Percentiles rank a stretch among this genome's conserved stretches.
Evolutionary conservation across 2,797 vertebrate species (phyloP).

Genomic region (Channallabes apus): DNA sequence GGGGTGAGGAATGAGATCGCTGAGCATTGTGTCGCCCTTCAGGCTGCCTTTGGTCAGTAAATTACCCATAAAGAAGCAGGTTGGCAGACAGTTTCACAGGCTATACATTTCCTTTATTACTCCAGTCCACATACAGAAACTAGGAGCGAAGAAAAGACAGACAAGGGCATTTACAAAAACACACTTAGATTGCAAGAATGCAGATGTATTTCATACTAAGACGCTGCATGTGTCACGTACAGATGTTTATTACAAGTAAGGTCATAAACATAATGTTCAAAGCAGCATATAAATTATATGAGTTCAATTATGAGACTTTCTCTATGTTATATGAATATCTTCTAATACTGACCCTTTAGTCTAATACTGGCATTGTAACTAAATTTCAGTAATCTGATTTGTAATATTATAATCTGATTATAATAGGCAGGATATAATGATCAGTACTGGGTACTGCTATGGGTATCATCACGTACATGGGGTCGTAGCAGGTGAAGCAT

Average conservation of each 20-base stretch:
- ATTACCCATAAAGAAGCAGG: constrained; percentile 65
- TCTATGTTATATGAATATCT: not conserved
- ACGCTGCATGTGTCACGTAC: not conserved
- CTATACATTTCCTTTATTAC: constrained; percentile 67
- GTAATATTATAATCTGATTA: no score
- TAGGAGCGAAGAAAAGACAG: constrained; percentile 28
- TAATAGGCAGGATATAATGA: no score
- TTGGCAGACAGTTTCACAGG: constrained; percentile 54
- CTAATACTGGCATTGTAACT: not conserved
- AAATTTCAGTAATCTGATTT: no score
- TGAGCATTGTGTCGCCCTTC: constrained; percentile 51
- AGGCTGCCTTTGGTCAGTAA: constrained; percentile 61
- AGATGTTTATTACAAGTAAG: not conserved
- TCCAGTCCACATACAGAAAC: constrained; percentile 54
- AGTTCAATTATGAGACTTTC: not conserved
- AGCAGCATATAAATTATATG: not conserved
- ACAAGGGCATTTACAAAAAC: constrained; percentile 23
- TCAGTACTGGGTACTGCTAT: no score
- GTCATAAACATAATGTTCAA: not conserved
- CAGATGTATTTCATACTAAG: not conserved
- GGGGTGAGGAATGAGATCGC: constrained; percentile 62
- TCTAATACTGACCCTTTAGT: not conserved
- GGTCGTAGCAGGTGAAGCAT: no score
- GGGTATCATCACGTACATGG: no score
- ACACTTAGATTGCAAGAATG: not conserved